Conservation (phyloP, 2,113 vertebrate genomes). For the Siniperca chuatsi region DNA sequence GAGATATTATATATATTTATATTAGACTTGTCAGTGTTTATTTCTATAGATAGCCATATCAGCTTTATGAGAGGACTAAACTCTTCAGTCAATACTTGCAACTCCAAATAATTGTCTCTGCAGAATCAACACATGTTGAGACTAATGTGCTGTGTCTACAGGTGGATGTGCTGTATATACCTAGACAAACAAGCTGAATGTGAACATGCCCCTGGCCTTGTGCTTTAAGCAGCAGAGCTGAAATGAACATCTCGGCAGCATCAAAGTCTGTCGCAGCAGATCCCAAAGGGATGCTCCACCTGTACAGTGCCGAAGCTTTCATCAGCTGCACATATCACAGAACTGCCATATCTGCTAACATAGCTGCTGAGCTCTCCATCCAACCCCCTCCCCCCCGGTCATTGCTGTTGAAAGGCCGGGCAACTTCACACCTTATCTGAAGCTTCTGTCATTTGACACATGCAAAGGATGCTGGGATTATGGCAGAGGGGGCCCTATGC, state of each 20-base stretch:
- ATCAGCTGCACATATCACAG: constrained; percentile 59
- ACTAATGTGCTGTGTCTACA: constrained; percentile 17
- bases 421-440: constrained; percentile 52
- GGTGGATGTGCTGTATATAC: not conserved
- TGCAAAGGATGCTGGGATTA: constrained; percentile 49
- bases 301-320: constrained; percentile 57
- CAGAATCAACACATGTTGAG: not conserved
- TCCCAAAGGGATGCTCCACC: constrained; percentile 70
- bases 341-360: constrained; percentile 57
- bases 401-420: constrained; percentile 44
- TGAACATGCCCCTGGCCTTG: constrained; percentile 1
- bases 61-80: not conserved
- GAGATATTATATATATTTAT: not conserved
- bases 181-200: constrained; percentile 20
- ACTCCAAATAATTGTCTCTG: not conserved
- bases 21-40: not conserved
- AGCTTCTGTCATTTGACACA: constrained; percentile 47
- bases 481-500: not conserved
- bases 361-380: constrained; percentile 23
- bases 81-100: not conserved
- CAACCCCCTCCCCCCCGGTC: not conserved
- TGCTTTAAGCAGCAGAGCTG: constrained; percentile 28
- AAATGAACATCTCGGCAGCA: constrained; percentile 64
- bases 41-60: not conserved
- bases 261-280: constrained; percentile 66